phyloP scores from a whole-genome alignment of 2,888 invertebrate genomes.

The Thera obeliscata region DNA sequence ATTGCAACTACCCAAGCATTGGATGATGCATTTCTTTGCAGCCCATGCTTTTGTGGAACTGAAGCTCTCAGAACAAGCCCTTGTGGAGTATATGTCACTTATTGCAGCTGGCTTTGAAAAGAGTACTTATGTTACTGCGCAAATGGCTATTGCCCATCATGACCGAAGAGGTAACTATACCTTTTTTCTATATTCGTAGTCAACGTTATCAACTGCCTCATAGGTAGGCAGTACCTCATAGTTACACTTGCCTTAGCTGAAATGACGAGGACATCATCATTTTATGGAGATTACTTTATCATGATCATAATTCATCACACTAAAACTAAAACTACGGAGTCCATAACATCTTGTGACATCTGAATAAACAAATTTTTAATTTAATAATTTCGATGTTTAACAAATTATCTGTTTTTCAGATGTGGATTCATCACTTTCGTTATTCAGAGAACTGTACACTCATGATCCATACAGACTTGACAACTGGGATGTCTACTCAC shows the following conservation, averaged over 20 bases:
- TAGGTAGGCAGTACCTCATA: no score
- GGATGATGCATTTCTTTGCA: slow-evolving; percentile 97
- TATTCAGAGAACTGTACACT: slow-evolving; percentile 92
- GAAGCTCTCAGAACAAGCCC: slow-evolving; percentile 94
- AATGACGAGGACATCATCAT: no score
- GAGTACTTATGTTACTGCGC: slow-evolving; percentile 95
- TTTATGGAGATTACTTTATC: no score
- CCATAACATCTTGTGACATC: no score
- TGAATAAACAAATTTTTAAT: no score
- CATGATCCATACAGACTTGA: slow-evolving; percentile 97
- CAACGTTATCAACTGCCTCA: no score
- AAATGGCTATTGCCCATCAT: slow-evolving; percentile 96
- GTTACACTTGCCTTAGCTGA: no score
- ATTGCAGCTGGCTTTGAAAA: slow-evolving; percentile 92
- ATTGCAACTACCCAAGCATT: slow-evolving; percentile 91
- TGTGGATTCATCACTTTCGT: slow-evolving; percentile 93
- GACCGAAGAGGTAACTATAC: slow-evolving; percentile 90
- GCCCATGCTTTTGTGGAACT: slow-evolving; percentile 96
- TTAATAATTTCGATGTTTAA: no score
- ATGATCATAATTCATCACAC: no score
- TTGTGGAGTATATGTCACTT: slow-evolving; percentile 91
- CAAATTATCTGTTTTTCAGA: slow-evolving; percentile 82
- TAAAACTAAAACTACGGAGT: no score
- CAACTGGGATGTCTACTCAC: slow-evolving; percentile 98
- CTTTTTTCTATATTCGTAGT: neutral